phyloP scores from a whole-genome alignment of 2,113 vertebrate species.

The Malurus melanocephalus region DNA sequence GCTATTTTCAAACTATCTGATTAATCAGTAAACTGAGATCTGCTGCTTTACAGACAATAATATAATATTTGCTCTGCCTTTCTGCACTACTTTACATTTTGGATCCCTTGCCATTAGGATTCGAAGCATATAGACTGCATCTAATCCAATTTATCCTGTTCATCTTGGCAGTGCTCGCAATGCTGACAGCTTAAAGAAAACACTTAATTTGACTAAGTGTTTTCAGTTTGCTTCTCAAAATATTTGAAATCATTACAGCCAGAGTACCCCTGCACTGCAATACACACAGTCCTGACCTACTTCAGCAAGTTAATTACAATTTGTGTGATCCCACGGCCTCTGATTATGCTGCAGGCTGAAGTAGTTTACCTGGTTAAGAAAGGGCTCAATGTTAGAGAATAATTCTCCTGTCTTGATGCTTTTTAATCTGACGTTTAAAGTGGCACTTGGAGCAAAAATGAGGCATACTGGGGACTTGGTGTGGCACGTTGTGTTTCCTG shows the following conservation, averaged over 20 bases:
- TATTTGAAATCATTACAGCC: conserved; percentile 51
- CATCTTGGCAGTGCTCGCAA: conserved; percentile 37
- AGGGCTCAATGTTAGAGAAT: not conserved
- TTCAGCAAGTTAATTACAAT: conserved; percentile 39
- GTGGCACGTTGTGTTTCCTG: not conserved
- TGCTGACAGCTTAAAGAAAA: conserved; percentile 62
- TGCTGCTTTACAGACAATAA: conserved; percentile 33
- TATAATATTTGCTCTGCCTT: conserved; percentile 48
- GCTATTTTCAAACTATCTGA: conserved; percentile 36
- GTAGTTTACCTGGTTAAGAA: not conserved
- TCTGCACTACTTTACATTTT: conserved; percentile 35
- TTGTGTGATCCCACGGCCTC: not conserved
- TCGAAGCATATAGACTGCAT: conserved; percentile 50
- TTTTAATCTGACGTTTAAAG: not conserved
- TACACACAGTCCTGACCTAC: conserved; percentile 14
- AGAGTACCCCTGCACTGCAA: conserved; percentile 12
- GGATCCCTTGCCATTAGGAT: conserved; percentile 43
- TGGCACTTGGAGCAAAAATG: not conserved
- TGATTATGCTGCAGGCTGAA: not conserved
- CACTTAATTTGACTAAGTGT: conserved; percentile 66
- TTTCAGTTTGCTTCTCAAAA: conserved; percentile 57
- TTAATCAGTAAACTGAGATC: conserved; percentile 35
- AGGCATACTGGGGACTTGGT: not conserved
- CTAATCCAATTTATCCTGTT: conserved; percentile 63
- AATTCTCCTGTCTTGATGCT: not conserved